A percentile compares a stretch with the other conserved stretches of the same genome.
Evolutionary conservation across 2,888 invertebrate species (phyloP).

Genomic region (Amblyteles armatorius): DNA sequence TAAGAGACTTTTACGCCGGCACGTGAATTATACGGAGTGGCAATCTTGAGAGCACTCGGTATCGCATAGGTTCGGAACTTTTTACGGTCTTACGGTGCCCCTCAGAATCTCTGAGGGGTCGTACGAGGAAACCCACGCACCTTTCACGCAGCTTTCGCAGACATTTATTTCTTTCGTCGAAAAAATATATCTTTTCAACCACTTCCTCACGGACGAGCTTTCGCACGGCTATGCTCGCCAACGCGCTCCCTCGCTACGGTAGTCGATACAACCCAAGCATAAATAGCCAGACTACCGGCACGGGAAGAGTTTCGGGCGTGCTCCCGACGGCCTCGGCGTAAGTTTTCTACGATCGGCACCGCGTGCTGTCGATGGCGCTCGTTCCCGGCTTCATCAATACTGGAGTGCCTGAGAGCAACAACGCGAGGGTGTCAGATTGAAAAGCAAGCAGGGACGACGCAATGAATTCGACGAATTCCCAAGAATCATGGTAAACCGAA

Average conservation of each 20-base stretch:
- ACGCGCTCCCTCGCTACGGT: constrained; percentile 20
- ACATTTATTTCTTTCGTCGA: constrained; percentile 22
- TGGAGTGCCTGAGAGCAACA: constrained; percentile 22
- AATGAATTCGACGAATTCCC: constrained; percentile 15
- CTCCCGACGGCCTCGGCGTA: constrained; percentile 64
- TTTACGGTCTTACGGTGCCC: constrained; percentile 1
- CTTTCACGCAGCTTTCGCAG: constrained; percentile 7
- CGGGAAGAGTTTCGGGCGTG: constrained; percentile 70
- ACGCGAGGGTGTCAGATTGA: constrained; percentile 12
- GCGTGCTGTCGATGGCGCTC: constrained; percentile 35
- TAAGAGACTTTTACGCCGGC: constrained; percentile 42
- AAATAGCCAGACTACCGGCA: constrained; percentile 67
- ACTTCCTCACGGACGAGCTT: not conserved
- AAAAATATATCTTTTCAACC: constrained; percentile 8
- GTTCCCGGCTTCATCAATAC: constrained; percentile 35
- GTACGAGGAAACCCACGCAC: constrained; percentile 20
- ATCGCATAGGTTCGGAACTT: not conserved
- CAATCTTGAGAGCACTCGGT: constrained; percentile 20
- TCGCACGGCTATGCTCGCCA: not conserved
- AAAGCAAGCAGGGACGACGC: constrained; percentile 12
- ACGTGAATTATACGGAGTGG: constrained; percentile 6
- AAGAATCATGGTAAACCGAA: constrained; percentile 28
- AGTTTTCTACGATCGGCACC: constrained; percentile 64
- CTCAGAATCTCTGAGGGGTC: constrained; percentile 1
- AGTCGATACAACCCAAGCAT: constrained; percentile 63